These are phyloP conservation scores for Hemicentrotus pulcherrimus DNA, from an alignment of 35 echinoderm and acorn worm genomes.

Conservation along the genomic window DNA sequence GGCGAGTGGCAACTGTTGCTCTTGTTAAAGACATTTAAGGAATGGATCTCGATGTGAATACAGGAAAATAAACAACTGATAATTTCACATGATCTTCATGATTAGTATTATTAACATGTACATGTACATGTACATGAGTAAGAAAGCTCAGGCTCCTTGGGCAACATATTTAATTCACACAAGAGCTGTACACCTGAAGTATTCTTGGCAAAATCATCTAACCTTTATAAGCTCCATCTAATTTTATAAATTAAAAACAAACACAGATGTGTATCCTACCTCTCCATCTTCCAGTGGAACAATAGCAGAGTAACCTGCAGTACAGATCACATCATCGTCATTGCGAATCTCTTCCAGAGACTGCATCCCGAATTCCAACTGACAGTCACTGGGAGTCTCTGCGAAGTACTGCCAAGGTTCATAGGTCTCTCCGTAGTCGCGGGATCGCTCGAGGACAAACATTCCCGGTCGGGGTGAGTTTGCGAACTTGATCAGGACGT, in stretches of 20 bases:
- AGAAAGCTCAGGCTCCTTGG: too few species aligned
- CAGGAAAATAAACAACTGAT: too few species aligned
- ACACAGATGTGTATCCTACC: slow-evolving; percentile 52
- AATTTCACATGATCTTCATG: too few species aligned
- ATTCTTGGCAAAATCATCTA: too few species aligned
- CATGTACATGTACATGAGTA: too few species aligned
- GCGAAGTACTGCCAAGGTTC: slow-evolving; percentile 99
- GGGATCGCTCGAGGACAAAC: slow-evolving; percentile 90
- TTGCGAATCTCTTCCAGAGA: slow-evolving; percentile 64
- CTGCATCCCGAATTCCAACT: slow-evolving; percentile 76
- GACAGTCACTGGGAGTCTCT: slow-evolving; percentile 75
- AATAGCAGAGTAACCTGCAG: slow-evolving; percentile 92
- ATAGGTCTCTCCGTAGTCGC: slow-evolving; percentile 84
- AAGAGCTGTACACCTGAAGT: too few species aligned
- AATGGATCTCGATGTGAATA: too few species aligned
- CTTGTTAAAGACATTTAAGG: too few species aligned
- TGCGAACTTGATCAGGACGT: slow-evolving; percentile 94
- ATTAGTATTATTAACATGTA: too few species aligned
- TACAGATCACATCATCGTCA: slow-evolving; percentile 94
- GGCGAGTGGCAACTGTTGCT: too few species aligned
- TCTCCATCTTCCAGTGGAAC: slow-evolving; percentile 98
- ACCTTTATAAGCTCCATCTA: too few species aligned
- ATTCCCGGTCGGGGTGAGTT: slow-evolving; percentile 89
- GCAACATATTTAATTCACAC: too few species aligned
- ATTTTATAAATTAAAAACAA: not conserved